Evolutionary conservation across 2,888 invertebrate species (phyloP).

Genomic region (Stramonita haemastoma): DNA sequence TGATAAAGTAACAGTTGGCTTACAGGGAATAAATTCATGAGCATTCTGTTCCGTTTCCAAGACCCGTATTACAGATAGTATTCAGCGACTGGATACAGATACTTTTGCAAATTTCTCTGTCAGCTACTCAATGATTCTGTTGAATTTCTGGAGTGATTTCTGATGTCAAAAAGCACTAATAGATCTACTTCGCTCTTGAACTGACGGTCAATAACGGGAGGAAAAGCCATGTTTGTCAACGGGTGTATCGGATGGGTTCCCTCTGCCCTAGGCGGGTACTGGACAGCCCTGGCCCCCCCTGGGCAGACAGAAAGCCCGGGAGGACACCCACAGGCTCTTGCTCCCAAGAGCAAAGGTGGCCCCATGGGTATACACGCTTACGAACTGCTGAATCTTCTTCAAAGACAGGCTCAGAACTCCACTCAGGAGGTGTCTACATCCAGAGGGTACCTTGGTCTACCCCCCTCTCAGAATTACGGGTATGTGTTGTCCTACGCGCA

Average conservation of each 20-base stretch:
- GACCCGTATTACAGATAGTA: no score
- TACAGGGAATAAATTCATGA: no score
- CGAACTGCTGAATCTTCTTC: slow-evolving; percentile 34
- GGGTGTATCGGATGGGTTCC: slow-evolving; percentile 42
- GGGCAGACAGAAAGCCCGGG: slow-evolving; percentile 2
- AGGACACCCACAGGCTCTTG: background rate
- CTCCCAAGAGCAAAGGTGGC: background rate
- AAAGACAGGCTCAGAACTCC: slow-evolving; percentile 29
- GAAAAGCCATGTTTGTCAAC: slow-evolving; percentile 38
- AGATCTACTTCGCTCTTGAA: background rate
- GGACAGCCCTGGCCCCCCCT: slow-evolving; percentile 26
- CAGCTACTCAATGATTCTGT: no score
- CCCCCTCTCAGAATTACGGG: slow-evolving; percentile 30
- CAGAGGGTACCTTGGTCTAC: slow-evolving; percentile 2
- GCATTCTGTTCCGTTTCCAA: no score
- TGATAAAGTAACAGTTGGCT: no score
- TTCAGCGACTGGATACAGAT: no score
- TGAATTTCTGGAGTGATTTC: background rate
- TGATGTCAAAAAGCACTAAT: background rate
- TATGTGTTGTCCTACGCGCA: slow-evolving; percentile 42
- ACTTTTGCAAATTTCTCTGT: no score
- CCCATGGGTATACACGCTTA: slow-evolving; percentile 21
- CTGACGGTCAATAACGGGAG: background rate
- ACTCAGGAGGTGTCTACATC: slow-evolving; percentile 16
- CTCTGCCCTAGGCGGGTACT: slow-evolving; percentile 34